Conservation (phyloP, 2,888 invertebrate genomes). For the Pristionchus entomophagus region DNA sequence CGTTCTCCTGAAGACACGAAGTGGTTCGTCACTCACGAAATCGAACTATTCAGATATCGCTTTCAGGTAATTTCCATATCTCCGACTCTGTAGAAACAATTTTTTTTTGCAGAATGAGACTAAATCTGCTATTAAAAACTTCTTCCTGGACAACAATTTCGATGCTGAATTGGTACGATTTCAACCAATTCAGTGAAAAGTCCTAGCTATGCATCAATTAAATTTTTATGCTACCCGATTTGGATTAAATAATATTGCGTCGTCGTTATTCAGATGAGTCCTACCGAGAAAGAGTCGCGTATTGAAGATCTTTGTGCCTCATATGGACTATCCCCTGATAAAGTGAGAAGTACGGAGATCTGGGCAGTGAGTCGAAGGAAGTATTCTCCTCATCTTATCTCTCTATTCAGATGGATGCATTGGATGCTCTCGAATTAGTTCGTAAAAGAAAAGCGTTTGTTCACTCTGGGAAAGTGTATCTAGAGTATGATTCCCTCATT, state of each 20-base stretch:
- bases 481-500: slow-evolving; percentile 88
- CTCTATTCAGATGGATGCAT: slow-evolving; percentile 81
- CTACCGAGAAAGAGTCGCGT: slow-evolving; percentile 44
- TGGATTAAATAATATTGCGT: too few relatives aligned
- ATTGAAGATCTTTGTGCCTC: slow-evolving; percentile 48
- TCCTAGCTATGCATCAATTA: too few relatives aligned
- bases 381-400: not conserved
- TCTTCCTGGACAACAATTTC: slow-evolving; percentile 69
- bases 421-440: slow-evolving; percentile 89
- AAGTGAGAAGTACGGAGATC: slow-evolving; percentile 48
- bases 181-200: too few relatives aligned
- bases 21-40: slow-evolving; percentile 91
- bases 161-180: slow-evolving; percentile 56
- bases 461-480: slow-evolving; percentile 88
- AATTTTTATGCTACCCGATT: too few relatives aligned
- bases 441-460: slow-evolving; percentile 86
- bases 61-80: not conserved
- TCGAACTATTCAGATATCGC: slow-evolving; percentile 84
- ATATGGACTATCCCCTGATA: slow-evolving; percentile 43
- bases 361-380: slow-evolving; percentile 56
- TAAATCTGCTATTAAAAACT: slow-evolving; percentile 40
- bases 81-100: too few relatives aligned
- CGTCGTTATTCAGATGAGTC: slow-evolving; percentile 28
- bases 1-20: slow-evolving; percentile 85
- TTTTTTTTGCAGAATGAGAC: slow-evolving; percentile 46